A percentile compares a stretch with the other conserved stretches of the same genome.
These are phyloP conservation scores for Galeopterus variegatus DNA, from an alignment of 2,113 vertebrate species.

Conservation along the genomic window DNA sequence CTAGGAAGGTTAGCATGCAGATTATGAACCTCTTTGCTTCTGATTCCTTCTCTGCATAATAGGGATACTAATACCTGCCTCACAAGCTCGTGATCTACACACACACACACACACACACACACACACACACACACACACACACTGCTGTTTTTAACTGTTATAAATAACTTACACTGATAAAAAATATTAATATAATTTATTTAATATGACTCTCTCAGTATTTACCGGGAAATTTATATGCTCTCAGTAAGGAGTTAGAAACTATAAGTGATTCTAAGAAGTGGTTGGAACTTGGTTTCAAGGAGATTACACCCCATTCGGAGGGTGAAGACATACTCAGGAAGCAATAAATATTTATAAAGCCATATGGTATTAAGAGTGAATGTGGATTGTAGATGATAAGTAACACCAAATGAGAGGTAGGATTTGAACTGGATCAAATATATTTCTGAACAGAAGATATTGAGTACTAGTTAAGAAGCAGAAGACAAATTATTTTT, in stretches of 20 bases:
- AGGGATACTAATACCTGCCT: background rate
- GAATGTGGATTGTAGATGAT: background rate
- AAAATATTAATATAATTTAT: constrained; percentile 21
- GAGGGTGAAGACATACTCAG: background rate
- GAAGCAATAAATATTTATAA: constrained; percentile 40
- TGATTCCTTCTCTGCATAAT: background rate
- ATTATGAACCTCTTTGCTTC: background rate
- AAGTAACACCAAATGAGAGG: background rate
- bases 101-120: background rate
- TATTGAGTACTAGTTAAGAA: constrained; percentile 54
- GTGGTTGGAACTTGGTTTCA: background rate
- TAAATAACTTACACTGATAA: constrained; percentile 18
- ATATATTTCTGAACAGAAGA: background rate
- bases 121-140: background rate
- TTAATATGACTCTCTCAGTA: background rate
- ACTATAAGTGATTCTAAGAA: constrained; percentile 25
- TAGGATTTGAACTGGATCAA: background rate
- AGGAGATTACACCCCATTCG: constrained; percentile 33
- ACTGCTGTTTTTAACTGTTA: constrained; percentile 21
- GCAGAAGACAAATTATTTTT: background rate
- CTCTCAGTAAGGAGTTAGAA: background rate
- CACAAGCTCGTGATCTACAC: background rate
- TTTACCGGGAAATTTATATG: background rate
- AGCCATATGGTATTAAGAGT: background rate
- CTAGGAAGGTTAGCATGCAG: background rate